These are phyloP conservation scores for Drosophila biarmipes DNA, from an alignment of 1,140 invertebrate species.

Conservation along the genomic window DNA sequence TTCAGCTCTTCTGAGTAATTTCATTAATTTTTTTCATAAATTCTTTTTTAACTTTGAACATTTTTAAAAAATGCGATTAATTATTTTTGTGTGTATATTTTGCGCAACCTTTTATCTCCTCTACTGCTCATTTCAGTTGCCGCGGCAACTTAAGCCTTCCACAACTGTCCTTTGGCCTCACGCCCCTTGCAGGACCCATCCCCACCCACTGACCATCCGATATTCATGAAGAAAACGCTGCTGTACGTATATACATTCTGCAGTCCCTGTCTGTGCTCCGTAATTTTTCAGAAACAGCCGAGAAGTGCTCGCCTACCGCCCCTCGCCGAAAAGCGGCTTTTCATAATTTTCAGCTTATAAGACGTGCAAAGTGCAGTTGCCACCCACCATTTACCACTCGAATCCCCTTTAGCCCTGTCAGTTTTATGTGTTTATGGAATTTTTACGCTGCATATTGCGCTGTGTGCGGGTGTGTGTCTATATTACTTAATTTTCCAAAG, in stretches of 20 bases:
- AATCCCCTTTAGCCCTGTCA: constrained; percentile 57
- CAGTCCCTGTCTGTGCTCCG: constrained; percentile 66
- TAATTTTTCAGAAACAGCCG: constrained; percentile 77
- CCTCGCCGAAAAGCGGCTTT: constrained; percentile 52
- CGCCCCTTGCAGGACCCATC: constrained; percentile 10
- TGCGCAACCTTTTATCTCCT: constrained; percentile 3
- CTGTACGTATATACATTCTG: constrained; percentile 49
- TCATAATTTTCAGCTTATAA: constrained; percentile 74
- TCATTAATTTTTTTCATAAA: no score
- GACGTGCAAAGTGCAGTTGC: constrained; percentile 72
- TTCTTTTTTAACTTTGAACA: no score
- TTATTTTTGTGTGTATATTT: constrained; percentile 8
- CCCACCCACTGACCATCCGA: constrained; percentile 52
- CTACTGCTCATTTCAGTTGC: constrained; percentile 63
- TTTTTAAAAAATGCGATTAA: no score
- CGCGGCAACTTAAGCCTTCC: constrained; percentile 74
- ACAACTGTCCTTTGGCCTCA: constrained; percentile 58
- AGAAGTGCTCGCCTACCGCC: constrained; percentile 3
- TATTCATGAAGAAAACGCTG: constrained; percentile 75
- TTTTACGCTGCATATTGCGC: constrained; percentile 75
- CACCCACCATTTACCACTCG: constrained; percentile 5
- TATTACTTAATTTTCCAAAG: constrained; percentile 69
- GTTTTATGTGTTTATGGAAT: constrained; percentile 80
- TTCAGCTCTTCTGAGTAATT: no score
- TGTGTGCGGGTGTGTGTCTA: constrained; percentile 62